Percentiles rank a stretch among this genome's conserved stretches.
These are phyloP conservation scores for Callitettix versicolor DNA, from an alignment of 1,140 invertebrate species.

Conservation along the genomic window DNA sequence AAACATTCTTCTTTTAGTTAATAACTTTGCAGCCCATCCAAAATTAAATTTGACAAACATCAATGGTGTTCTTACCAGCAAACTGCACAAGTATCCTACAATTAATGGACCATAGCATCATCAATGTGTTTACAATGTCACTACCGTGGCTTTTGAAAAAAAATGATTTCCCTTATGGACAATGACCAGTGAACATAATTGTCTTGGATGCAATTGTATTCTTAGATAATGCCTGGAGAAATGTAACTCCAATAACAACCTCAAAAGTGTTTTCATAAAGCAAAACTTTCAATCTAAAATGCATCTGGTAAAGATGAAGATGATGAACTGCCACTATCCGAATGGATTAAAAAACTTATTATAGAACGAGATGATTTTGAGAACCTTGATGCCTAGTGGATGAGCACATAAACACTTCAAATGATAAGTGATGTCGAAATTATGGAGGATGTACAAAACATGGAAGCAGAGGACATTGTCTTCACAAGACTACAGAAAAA, in stretches of 20 bases:
- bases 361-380: neutral
- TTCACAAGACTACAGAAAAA: too few relatives aligned
- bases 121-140: neutral
- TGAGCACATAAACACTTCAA: too few relatives aligned
- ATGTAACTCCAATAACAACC: neutral
- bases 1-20: constrained; percentile 2
- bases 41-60: constrained; percentile 2
- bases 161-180: neutral
- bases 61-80: neutral
- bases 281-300: neutral
- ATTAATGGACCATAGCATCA: neutral
- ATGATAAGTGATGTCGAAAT: too few relatives aligned
- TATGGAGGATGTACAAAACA: too few relatives aligned
- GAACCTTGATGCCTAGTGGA: neutral
- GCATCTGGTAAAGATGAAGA: neutral
- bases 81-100: neutral
- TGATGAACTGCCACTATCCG: neutral
- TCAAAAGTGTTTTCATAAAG: neutral
- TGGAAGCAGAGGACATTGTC: too few relatives aligned
- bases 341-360: neutral
- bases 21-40: neutral
- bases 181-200: neutral
- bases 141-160: neutral
- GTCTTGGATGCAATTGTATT: neutral
- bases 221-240: neutral